Evolutionary conservation across 2,797 vertebrate species (phyloP).

Genomic region (Spinus olivaceus): DNA sequence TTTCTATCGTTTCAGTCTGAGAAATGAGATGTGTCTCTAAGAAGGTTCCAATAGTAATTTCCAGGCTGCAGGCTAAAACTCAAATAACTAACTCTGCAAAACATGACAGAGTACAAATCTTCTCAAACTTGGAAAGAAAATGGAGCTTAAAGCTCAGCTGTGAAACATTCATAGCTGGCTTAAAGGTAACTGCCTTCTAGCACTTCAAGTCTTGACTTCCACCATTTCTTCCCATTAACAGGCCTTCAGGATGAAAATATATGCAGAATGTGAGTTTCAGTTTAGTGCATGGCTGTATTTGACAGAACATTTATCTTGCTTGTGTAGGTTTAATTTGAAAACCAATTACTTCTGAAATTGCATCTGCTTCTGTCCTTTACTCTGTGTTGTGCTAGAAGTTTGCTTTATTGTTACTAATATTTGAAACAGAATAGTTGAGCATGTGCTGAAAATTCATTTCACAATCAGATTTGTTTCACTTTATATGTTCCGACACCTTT

Average conservation of each 20-base stretch:
- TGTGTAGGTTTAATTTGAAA: slow-evolving; percentile 2
- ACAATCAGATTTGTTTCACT: neutral
- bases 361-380: slow-evolving; percentile 16
- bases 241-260: neutral
- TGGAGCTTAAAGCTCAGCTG: neutral
- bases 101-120: neutral
- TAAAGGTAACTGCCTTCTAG: neutral
- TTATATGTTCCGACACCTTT: neutral
- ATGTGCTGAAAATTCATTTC: neutral
- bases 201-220: neutral
- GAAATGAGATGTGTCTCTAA: neutral
- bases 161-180: neutral
- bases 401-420: neutral
- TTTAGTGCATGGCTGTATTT: neutral
- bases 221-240: neutral
- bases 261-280: neutral
- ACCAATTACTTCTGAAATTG: neutral
- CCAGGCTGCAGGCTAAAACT: neutral
- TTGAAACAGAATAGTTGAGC: neutral
- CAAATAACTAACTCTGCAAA: neutral
- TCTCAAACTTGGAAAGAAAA: neutral
- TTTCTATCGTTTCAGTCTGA: neutral
- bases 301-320: neutral
- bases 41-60: neutral
- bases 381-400: neutral